phyloP scores from a whole-genome alignment of 1,140 invertebrate species.

The Ceratosolen fusciceps region DNA sequence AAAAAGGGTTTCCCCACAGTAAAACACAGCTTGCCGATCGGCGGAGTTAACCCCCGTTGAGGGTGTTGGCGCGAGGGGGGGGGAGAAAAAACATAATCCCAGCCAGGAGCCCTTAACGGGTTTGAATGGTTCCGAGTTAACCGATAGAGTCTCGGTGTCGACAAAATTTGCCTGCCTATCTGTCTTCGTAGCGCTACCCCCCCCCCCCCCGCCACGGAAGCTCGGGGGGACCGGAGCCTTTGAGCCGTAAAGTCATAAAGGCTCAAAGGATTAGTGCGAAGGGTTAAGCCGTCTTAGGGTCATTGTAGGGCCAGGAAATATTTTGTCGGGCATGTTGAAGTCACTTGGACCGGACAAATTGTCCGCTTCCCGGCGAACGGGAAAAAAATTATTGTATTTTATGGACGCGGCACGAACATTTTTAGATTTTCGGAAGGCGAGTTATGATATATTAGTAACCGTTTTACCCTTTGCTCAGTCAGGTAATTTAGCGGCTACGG shows the following conservation, averaged over 20 bases:
- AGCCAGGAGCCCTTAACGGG: slow-evolving; percentile 48
- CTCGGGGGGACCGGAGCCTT: background rate
- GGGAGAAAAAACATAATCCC: background rate
- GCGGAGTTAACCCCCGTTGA: background rate
- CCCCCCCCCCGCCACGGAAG: background rate
- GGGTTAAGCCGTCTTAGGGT: slow-evolving; percentile 36
- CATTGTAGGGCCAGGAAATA: background rate
- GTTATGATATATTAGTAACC: slow-evolving; percentile 33
- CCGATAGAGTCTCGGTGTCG: background rate
- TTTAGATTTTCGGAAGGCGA: background rate
- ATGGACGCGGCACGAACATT: background rate
- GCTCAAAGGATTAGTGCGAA: slow-evolving; percentile 45
- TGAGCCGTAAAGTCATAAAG: slow-evolving; percentile 35
- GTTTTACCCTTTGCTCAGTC: slow-evolving; percentile 42
- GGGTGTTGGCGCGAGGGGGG: background rate
- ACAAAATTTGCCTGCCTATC: background rate
- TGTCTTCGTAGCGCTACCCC: background rate
- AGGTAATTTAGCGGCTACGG: background rate
- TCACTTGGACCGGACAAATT: slow-evolving; percentile 26
- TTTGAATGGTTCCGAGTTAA: slow-evolving; percentile 53
- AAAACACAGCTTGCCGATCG: slow-evolving; percentile 12
- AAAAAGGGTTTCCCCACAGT: slow-evolving; percentile 36
- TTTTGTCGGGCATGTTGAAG: slow-evolving; percentile 32
- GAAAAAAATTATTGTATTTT: slow-evolving; percentile 19
- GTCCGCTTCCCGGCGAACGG: background rate